These are phyloP conservation scores for Tinamus guttatus DNA, from an alignment of 2,113 vertebrate species.

Conservation along the genomic window DNA sequence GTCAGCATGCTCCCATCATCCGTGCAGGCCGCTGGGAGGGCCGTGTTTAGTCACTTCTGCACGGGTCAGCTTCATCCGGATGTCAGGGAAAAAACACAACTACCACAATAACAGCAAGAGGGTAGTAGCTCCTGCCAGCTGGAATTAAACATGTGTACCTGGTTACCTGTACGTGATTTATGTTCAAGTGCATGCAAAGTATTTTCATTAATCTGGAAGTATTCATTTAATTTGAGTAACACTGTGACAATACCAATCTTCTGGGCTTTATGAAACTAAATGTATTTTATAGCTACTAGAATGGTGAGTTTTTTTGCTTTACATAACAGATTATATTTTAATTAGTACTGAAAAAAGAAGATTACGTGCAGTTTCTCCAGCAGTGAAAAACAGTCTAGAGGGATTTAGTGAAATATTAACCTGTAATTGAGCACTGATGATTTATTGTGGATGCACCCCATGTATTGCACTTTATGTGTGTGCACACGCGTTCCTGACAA, in stretches of 20 bases:
- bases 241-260: neutral
- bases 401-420: neutral
- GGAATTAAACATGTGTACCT: constrained; percentile 52
- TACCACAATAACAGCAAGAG: too few relatives aligned
- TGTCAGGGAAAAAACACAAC: constrained; percentile 20
- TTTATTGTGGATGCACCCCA: neutral
- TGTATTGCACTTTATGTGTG: neutral
- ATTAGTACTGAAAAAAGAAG: neutral
- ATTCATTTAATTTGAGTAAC: neutral
- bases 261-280: neutral
- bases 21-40: constrained; percentile 65
- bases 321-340: neutral
- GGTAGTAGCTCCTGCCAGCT: constrained; percentile 34
- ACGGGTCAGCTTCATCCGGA: constrained; percentile 62
- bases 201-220: neutral
- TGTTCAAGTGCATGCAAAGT: neutral
- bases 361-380: neutral
- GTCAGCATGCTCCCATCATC: constrained; percentile 44
- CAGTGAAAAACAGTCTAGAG: neutral
- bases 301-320: neutral
- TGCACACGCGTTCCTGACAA: rapidly evolving
- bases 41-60: constrained; percentile 80
- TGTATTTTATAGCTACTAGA: neutral
- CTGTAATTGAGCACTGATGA: neutral
- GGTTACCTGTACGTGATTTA: constrained; percentile 20